Evolutionary conservation across 2,797 vertebrate genomes (phyloP), one percentile per base, ranked within the genome.

Genomic region (Miichthys miiuy): DNA sequence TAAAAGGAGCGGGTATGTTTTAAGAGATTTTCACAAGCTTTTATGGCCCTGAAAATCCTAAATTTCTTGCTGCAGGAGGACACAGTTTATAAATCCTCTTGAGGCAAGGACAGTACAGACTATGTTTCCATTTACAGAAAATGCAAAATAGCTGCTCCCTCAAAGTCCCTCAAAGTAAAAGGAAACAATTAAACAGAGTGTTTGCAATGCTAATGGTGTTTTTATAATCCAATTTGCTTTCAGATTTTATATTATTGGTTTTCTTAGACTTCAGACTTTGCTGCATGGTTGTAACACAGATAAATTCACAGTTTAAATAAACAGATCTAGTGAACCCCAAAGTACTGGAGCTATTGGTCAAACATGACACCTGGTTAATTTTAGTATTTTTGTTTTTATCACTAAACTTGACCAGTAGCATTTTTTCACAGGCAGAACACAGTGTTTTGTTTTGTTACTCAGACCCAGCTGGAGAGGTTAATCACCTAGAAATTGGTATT

Each of bases 21-120:
- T 6, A 56, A 27, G 50, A 30, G 38, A 38, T 70, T 69, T 75
- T 27, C 17, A 6, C 6, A 2, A 4, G 64, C 11, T 57, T 70
- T 63, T 27, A 54, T 65, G 9, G 69, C 18, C 17, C 1, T 51
- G 30, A n/a, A 74, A 34, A 83, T 67, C 50, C 41, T 12, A 61
- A 68, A 23, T 61, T 44, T 52, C 13, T 57, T 62, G 38, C 23
- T 72, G 78, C 30, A 48, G 11, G 17, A 61, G 48, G 51, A 81
- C 48, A 62, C 23, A 48, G 38, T 60, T 51, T 27, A 70, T 16
- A 81, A 85, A 75, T 72, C 70, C 64, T 65, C 46, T 48, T 3
- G 50, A 66, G 64, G 50, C 58, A 72, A 62, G 64, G 58, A 69
- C 17, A 62, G 63, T 51, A 76, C 64, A 78, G 44, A 61, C 51